Evolutionary conservation across 2,888 invertebrate genomes (phyloP).

Genomic region (Lochmaea crataegi): DNA sequence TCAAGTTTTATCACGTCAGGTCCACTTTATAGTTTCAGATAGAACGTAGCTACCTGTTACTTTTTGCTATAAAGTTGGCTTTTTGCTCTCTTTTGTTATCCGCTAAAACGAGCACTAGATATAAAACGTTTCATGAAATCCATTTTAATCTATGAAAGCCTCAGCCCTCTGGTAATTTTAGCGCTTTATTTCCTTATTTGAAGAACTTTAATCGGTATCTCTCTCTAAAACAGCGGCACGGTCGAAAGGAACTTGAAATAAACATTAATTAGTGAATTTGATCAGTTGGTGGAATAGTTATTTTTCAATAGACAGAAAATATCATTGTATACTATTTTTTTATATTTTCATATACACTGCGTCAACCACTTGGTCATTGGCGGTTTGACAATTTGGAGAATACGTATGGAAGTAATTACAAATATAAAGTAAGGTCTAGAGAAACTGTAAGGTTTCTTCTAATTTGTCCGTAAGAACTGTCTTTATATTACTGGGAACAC

Average conservation of each 20-base stretch:
- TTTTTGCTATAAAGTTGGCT: constrained; percentile 40
- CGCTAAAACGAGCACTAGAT: constrained; percentile 13
- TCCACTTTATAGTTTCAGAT: not conserved
- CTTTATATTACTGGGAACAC: too few relatives aligned
- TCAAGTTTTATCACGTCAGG: not conserved
- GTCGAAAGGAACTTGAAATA: not conserved
- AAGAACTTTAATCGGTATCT: constrained; percentile 7
- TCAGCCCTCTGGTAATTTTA: constrained; percentile 7
- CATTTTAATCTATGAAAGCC: constrained; percentile 25
- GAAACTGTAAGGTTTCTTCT: too few relatives aligned
- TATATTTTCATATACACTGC: too few relatives aligned
- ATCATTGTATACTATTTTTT: too few relatives aligned
- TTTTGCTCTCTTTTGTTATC: constrained; percentile 37
- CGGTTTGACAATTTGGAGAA: too few relatives aligned
- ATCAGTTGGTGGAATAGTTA: not conserved
- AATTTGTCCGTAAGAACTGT: too few relatives aligned
- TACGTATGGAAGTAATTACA: too few relatives aligned
- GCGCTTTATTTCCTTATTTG: constrained; percentile 25
- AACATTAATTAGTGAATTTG: not conserved
- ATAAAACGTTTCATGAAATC: constrained; percentile 31
- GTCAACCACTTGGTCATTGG: too few relatives aligned
- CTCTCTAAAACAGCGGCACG: not conserved
- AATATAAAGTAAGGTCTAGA: too few relatives aligned
- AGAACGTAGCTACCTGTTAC: constrained; percentile 12
- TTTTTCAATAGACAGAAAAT: too few relatives aligned